These are phyloP conservation scores for Neomorphus geoffroyi DNA, from an alignment of 2,797 vertebrate genomes.

Conservation along the genomic window DNA sequence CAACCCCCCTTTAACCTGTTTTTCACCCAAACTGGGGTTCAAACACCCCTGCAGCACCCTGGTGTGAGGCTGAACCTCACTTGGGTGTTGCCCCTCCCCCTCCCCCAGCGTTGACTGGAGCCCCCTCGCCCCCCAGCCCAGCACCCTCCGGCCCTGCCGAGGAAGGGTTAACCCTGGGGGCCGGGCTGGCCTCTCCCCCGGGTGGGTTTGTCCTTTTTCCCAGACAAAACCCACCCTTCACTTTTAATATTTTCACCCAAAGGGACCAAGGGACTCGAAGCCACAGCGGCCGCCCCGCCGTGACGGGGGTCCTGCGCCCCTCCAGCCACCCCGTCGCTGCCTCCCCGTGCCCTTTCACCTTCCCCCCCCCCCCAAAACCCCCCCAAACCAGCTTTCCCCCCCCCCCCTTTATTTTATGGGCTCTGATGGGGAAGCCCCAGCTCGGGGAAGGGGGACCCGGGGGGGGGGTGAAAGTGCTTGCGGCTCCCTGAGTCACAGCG, in stretches of 20 bases:
- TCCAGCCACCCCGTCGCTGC: fast-evolving
- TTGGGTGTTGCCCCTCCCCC: no score
- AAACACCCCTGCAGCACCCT: fast-evolving
- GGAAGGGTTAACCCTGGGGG: slow-evolving; percentile 42
- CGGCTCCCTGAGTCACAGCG: not conserved
- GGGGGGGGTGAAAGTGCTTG: not conserved
- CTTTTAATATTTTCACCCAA: not conserved
- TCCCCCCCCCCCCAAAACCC: fast-evolving
- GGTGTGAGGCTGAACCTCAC: no score
- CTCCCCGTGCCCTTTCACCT: not conserved
- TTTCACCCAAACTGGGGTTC: not conserved
- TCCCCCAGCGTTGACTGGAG: not conserved
- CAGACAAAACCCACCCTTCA: not conserved
- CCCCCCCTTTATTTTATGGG: no score
- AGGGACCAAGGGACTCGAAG: not conserved
- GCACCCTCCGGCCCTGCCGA: not conserved
- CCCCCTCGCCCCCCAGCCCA: not conserved
- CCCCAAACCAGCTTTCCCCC: not conserved
- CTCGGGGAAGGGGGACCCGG: not conserved
- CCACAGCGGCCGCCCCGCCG: not conserved
- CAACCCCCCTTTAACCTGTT: not conserved
- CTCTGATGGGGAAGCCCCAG: not conserved
- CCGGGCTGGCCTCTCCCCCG: slow-evolving; percentile 4
- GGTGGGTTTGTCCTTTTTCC: slow-evolving; percentile 17
- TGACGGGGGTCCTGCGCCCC: not conserved